Evolutionary conservation across 2,113 vertebrate genomes (phyloP).

Genomic region (Gambusia holbrooki): DNA sequence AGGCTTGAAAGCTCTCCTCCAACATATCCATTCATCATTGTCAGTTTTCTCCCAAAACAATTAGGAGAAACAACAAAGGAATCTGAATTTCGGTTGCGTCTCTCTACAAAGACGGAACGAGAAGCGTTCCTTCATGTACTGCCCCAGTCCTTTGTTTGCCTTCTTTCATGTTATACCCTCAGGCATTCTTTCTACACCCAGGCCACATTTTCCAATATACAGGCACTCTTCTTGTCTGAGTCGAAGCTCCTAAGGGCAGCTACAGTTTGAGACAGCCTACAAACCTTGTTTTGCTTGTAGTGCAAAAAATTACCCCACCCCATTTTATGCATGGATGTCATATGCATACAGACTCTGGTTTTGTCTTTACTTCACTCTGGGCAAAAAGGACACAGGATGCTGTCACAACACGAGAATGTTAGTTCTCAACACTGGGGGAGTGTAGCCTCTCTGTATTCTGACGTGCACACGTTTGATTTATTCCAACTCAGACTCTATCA

Average conservation of each 20-base stretch:
- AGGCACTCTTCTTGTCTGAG: constrained; percentile 29
- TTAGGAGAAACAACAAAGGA: not conserved
- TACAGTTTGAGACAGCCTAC: constrained; percentile 5
- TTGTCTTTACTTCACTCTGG: constrained; percentile 4
- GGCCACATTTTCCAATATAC: not conserved
- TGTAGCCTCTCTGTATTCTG: constrained; percentile 34
- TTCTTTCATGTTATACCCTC: not conserved
- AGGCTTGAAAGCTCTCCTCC: not conserved
- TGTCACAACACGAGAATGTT: constrained; percentile 25
- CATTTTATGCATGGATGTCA: not conserved
- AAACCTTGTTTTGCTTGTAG: not conserved
- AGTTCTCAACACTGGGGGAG: constrained; percentile 18
- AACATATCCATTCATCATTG: constrained; percentile 32
- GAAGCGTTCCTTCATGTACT: not conserved
- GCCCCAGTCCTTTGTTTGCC: not conserved
- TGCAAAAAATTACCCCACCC: not conserved
- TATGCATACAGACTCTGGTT: not conserved
- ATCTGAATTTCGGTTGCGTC: not conserved
- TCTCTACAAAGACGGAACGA: not conserved
- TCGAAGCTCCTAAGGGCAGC: constrained; percentile 12
- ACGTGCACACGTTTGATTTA: constrained; percentile 44
- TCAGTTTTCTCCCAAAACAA: constrained; percentile 18
- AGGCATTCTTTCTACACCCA: not conserved
- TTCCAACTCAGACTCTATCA: constrained; percentile 44
- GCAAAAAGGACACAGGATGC: constrained; percentile 7